phyloP scores from a whole-genome alignment of 2,888 invertebrate species.

The Fissipunctia ypsillon region DNA sequence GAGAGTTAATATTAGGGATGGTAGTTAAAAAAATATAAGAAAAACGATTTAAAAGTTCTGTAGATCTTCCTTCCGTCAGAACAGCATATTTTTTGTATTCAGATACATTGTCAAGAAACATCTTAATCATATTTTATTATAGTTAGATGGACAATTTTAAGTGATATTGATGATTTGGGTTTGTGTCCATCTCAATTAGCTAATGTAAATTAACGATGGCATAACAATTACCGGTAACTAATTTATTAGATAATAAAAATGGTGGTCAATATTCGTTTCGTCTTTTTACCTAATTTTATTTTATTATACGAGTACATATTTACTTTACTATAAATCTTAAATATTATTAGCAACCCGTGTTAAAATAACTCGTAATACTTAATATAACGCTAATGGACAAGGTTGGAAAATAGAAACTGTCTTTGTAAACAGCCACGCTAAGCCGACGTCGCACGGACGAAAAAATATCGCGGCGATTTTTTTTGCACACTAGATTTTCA shows the following conservation, averaged over 20 bases:
- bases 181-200: background rate
- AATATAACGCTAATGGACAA: conserved; percentile 12
- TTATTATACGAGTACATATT: conserved; percentile 9
- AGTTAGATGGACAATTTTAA: background rate
- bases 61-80: no score
- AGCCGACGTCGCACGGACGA: no score
- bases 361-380: conserved; percentile 23
- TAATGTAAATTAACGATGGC: background rate
- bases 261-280: background rate
- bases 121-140: background rate
- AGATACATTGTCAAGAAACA: background rate
- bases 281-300: background rate
- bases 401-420: conserved; percentile 16
- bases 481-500: no score
- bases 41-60: background rate
- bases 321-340: background rate
- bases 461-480: no score
- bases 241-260: background rate
- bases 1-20: background rate
- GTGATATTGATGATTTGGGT: no score
- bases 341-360: conserved; percentile 1
- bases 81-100: background rate
- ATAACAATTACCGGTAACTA: background rate
- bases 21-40: background rate
- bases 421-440: no score